Conservation (phyloP, 2,113 vertebrate genomes). For the Toxotes chatareus region DNA sequence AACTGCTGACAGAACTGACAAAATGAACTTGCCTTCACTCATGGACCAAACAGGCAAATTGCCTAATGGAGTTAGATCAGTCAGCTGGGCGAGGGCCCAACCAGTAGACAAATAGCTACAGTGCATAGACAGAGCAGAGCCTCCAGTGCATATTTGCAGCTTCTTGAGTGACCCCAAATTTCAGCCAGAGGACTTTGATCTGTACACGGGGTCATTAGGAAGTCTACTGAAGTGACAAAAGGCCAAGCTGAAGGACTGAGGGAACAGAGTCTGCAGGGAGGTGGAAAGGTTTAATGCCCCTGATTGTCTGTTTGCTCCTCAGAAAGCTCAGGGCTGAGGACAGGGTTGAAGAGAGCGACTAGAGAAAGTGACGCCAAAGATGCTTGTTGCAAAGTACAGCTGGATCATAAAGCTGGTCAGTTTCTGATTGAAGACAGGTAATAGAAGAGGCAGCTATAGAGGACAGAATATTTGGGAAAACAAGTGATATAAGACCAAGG, state of each 20-base stretch:
- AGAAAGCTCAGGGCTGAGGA: constrained; percentile 36
- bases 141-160: constrained; percentile 24
- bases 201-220: constrained; percentile 63
- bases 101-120: neutral
- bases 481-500: neutral
- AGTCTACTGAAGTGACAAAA: constrained; percentile 61
- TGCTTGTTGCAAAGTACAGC: constrained; percentile 35
- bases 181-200: constrained; percentile 59
- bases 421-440: constrained; percentile 16
- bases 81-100: constrained; percentile 15
- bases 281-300: constrained; percentile 41
- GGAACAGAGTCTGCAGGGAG: constrained; percentile 38
- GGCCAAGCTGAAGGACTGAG: constrained; percentile 46
- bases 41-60: constrained; percentile 22
- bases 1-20: constrained; percentile 22
- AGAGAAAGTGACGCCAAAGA: constrained; percentile 19
- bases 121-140: constrained; percentile 6
- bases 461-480: neutral
- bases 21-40: constrained; percentile 27
- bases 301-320: constrained; percentile 37
- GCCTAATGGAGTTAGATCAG: constrained; percentile 30
- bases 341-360: constrained; percentile 21
- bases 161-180: constrained; percentile 57
- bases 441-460: too few relatives aligned
- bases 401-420: constrained; percentile 35